Percentiles rank a stretch among this genome's conserved stretches.
phyloP scores from a whole-genome alignment of 2,888 invertebrate species.

The Eupithecia vulgata region DNA sequence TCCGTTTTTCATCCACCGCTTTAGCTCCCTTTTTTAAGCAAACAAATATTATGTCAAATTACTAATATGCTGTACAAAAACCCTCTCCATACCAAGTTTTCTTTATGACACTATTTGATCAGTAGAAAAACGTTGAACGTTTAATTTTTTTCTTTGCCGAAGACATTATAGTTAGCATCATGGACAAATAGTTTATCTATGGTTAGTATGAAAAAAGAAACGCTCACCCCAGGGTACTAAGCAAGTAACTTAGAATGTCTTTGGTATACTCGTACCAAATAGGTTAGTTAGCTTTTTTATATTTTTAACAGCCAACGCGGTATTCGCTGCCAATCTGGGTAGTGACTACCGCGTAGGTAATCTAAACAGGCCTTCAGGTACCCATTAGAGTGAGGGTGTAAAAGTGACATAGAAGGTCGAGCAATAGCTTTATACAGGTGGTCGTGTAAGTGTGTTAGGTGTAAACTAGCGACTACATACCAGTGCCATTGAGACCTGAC shows the following conservation, averaged over 20 bases:
- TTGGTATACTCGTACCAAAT: too few relatives aligned
- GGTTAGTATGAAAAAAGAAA: background rate
- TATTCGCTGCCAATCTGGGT: background rate
- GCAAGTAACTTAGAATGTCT: background rate
- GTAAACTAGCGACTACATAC: conserved; percentile 81
- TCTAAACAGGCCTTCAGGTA: background rate
- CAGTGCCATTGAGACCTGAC: conserved; percentile 96
- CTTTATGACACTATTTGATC: background rate
- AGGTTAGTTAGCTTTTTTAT: background rate
- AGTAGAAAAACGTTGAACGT: background rate
- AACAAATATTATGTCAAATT: background rate
- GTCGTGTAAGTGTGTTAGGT: background rate
- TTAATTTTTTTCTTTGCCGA: background rate
- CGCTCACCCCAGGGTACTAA: background rate
- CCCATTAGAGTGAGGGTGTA: background rate
- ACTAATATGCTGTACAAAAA: background rate
- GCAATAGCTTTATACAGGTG: conserved; percentile 6
- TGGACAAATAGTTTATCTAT: too few relatives aligned
- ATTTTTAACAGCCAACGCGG: background rate
- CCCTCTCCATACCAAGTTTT: background rate
- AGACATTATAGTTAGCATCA: too few relatives aligned
- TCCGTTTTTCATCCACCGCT: background rate
- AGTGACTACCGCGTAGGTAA: background rate
- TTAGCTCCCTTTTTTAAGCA: background rate
- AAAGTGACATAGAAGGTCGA: background rate